Evolutionary conservation across 2,888 invertebrate species (phyloP), one percentile per base, ranked within the genome.

Genomic region (Coenonympha glycerion): DNA sequence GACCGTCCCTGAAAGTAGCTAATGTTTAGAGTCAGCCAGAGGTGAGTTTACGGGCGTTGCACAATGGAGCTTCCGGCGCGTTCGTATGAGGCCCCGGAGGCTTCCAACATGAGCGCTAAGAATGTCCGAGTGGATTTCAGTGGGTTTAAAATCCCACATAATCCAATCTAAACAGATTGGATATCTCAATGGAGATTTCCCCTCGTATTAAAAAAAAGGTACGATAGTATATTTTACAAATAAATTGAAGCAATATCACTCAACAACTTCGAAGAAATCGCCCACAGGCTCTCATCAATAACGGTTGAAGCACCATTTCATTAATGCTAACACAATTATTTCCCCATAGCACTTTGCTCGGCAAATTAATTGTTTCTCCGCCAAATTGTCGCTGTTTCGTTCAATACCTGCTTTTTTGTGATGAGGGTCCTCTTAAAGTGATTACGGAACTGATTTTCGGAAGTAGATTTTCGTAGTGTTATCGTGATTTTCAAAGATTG

Each of bases 311-410:
- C 55, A 53, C 47, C 57, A 58, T 57, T 64, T 61, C 64, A 67
- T 67, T 62, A 69, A 60, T 64, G 67, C 64, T 74, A 75, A 72
- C 69, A 65, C 63, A 71, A 69, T 76, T 74, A 76, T 72, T 72
- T 75, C 68, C 63, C 71, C 71, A 74, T 74, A 71, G 69, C 68
- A 69, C 68, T 57, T 64, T 63, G 58, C 57, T 52, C 55, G 55
- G 60, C 62, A 63, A 63, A 65, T 63, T 63, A 64, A 63, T 65
- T 72, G 71, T 74, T 73, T 68, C 66, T 59, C 60, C 69, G 78
- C 75, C 79, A 76, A 79, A 80, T 79, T 79, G 76, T 79, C 76
- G 75, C 73, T 75, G 70, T 71, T 71, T 66, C 64, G 66, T 66
- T 50, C 56, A 76, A 76, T 77, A 52, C 49, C 33, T 71, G 72